Percentiles rank a stretch among this genome's conserved stretches.
phyloP scores from a whole-genome alignment of 1,140 invertebrate genomes.

The Glomeris maerens region DNA sequence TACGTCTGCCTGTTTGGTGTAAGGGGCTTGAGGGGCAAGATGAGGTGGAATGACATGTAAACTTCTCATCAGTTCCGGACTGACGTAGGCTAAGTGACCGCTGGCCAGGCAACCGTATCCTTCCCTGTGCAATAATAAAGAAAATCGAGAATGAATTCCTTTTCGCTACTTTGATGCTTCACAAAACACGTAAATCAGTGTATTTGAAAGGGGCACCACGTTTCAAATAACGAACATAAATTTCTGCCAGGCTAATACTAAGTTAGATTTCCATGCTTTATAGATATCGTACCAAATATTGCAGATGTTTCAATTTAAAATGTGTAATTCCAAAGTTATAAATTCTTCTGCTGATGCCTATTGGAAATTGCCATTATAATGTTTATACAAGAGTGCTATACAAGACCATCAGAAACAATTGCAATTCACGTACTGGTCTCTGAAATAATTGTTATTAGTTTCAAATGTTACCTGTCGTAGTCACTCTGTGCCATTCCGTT shows the following conservation, averaged over 20 bases:
- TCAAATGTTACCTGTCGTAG: slow-evolving; percentile 16
- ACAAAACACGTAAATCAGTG: too few species aligned
- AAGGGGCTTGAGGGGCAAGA: slow-evolving; percentile 16
- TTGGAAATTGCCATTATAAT: neutral
- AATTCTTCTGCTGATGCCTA: too few species aligned
- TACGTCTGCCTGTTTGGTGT: slow-evolving; percentile 27
- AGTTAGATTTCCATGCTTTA: too few species aligned
- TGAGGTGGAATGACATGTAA: slow-evolving; percentile 25
- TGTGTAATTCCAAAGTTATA: too few species aligned
- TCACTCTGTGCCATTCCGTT: slow-evolving; percentile 27
- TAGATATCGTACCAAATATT: too few species aligned
- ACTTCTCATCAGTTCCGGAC: slow-evolving; percentile 31
- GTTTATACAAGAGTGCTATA: neutral
- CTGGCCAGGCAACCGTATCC: slow-evolving; percentile 28
- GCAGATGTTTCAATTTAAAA: too few species aligned
- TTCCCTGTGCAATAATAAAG: slow-evolving; percentile 17
- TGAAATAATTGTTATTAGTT: too few species aligned
- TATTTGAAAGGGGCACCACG: neutral
- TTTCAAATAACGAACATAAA: too few species aligned
- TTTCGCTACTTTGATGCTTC: neutral
- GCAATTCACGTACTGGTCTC: neutral
- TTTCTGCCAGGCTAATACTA: too few species aligned
- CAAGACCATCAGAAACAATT: neutral
- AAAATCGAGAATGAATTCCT: neutral
- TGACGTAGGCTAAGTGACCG: slow-evolving; percentile 29